Base-by-base conservation (phyloP, 23 tunicate genomes). In the Halocynthia aurantium region DNA sequence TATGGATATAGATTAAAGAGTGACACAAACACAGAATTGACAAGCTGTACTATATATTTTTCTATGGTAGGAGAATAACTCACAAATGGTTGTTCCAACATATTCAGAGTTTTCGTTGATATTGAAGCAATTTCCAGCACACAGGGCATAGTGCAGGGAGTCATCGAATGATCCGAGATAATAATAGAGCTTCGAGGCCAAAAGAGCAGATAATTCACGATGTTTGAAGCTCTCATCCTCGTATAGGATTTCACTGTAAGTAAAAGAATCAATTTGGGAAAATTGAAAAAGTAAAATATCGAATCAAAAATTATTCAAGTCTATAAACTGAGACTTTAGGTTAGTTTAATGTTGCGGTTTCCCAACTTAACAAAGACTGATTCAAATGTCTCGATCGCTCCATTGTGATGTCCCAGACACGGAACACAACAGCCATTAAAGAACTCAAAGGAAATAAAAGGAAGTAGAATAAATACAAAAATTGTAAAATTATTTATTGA, bases 141-240 rank as follows among this genome's bases (percentile, higher is more conserved):
- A 75, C 7, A 95, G 76, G 52, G 99, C 99, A 82, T 81, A 95
- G 19, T 84, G 71, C 52, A 95, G 62, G 10, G 96, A 84, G 55
- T 88, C 99, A 72, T 81, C 91, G 80, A 84, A 88, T 19, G 91
- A 84, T 22, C 96, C 99, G 51, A 95, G 90, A 75, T 95, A 89
- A 64, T 89, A 95, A 70, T 95, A 95, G 52, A 95, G 91, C 57
- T 95, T 95, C 57, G 99, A 95, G 9, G 99, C 99, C 11, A 95
- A 62, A 51, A 95, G 68, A 11, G 99, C 99, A 9, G 99, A 91
- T 22, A 95, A 57, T 62, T 95, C 86, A 78, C 99, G 79, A 66
- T 91, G 87, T 50, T 77, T 60, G 70, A 95, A 95, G 57, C 85
- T 22, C 78, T 91, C 97, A 80, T 85, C 69, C 51, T 93, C 98